phyloP scores from a whole-genome alignment of 2,113 vertebrate genomes.

The Podarcis muralis region DNA sequence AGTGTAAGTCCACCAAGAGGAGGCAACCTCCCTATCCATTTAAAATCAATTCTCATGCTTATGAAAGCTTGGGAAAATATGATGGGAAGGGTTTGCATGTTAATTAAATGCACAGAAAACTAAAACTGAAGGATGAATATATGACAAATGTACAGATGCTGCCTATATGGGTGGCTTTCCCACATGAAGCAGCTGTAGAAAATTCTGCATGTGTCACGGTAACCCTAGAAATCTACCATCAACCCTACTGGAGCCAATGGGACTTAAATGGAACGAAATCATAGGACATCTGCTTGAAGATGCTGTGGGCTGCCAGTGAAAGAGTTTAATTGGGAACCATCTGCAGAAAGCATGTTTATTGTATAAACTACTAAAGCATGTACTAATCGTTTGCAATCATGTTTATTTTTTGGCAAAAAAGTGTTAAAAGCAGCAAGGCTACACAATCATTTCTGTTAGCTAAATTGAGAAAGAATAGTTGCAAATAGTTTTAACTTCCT shows the following conservation, averaged over 20 bases:
- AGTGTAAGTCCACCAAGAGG: too few relatives aligned
- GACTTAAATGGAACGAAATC: not conserved
- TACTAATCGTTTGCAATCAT: not conserved
- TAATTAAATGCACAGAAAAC: not conserved
- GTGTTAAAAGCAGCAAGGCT: constrained; percentile 25
- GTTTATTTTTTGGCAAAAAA: constrained; percentile 15
- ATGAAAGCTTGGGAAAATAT: not conserved
- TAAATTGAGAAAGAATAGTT: constrained; percentile 46
- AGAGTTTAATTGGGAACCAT: constrained; percentile 4
- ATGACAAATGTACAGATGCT: not conserved
- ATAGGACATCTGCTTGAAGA: not conserved
- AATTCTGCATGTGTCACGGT: not conserved
- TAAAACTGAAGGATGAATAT: not conserved
- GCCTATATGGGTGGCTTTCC: not conserved
- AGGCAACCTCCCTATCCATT: too few relatives aligned
- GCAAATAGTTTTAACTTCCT: constrained; percentile 38
- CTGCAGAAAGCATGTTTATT: constrained; percentile 7
- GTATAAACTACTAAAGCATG: not conserved
- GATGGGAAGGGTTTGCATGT: not conserved
- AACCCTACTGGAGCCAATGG: not conserved
- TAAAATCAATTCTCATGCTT: too few relatives aligned
- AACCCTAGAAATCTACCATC: not conserved
- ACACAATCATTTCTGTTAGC: constrained; percentile 44
- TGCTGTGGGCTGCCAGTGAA: not conserved
- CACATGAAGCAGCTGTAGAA: not conserved